These are phyloP conservation scores for Micromesistius poutassou DNA, from an alignment of 2,797 vertebrate species.

Conservation along the genomic window DNA sequence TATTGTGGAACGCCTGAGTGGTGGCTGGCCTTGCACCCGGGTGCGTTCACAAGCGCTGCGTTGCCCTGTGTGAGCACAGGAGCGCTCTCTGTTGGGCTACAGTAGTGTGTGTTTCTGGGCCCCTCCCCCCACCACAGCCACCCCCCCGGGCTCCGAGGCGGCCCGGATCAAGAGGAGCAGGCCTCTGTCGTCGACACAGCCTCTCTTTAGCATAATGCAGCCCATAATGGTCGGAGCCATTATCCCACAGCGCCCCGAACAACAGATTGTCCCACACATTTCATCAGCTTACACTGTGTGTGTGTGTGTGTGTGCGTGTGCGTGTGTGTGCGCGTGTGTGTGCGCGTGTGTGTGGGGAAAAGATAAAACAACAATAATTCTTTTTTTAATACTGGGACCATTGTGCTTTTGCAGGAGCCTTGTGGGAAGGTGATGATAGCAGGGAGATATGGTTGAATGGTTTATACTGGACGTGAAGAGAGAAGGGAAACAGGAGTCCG, in stretches of 20 bases:
- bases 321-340: neutral
- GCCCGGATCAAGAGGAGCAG: conserved; percentile 40
- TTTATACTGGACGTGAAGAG: neutral
- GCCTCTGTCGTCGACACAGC: conserved; percentile 54
- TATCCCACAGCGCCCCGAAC: conserved; percentile 23
- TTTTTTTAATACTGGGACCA: neutral
- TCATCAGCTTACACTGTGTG: neutral
- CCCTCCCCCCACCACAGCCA: conserved; percentile 22
- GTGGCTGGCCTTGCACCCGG: conserved; percentile 25
- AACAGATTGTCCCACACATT: neutral
- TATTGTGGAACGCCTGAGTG: conserved; percentile 11
- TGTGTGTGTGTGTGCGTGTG: neutral
- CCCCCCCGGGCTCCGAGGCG: conserved; percentile 17
- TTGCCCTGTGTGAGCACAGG: conserved; percentile 26
- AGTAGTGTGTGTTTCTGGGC: conserved; percentile 46
- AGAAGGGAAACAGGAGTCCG: neutral
- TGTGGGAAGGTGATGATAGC: neutral
- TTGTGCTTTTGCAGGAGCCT: conserved; percentile 22
- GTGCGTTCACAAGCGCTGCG: conserved; percentile 4
- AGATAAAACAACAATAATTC: neutral
- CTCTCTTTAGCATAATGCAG: conserved; percentile 34
- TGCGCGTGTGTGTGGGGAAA: neutral
- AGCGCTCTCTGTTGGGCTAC: conserved; percentile 50
- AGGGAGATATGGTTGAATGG: neutral
- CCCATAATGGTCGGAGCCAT: conserved; percentile 38